These are phyloP conservation scores for Pelusios castaneus DNA, from an alignment of 2,113 vertebrate genomes.

Conservation along the genomic window DNA sequence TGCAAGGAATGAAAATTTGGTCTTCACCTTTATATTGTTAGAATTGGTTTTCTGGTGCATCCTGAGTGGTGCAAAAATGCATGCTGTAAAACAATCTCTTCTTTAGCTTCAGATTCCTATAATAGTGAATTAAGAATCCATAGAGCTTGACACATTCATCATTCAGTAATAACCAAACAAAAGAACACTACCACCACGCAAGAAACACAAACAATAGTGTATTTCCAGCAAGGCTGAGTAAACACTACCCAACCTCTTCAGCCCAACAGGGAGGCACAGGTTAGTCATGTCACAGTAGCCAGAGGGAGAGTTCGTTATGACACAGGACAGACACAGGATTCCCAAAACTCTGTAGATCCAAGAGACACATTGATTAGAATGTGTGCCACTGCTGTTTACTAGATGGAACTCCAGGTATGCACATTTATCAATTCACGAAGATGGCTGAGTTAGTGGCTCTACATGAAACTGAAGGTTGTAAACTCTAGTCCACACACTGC, in stretches of 20 bases:
- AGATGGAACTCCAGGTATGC: not conserved
- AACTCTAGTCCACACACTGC: not conserved
- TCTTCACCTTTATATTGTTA: not conserved
- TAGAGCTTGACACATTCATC: not conserved
- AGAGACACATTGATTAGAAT: not conserved
- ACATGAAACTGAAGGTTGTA: not conserved
- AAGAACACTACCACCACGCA: not conserved
- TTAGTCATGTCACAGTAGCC: not conserved
- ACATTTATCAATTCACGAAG: not conserved
- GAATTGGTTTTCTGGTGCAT: not conserved
- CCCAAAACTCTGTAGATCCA: not conserved
- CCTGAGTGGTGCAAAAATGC: not conserved
- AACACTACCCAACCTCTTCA: not conserved
- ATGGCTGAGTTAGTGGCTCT: not conserved
- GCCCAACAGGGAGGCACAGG: not conserved
- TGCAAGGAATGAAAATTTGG: not conserved
- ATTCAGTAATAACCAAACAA: not conserved
- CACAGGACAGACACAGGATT: not conserved
- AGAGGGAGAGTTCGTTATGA: not conserved
- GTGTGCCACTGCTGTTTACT: not conserved
- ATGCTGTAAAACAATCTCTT: not conserved
- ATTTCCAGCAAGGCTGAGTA: fast-evolving
- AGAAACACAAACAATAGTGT: not conserved
- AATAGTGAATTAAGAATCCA: not conserved
- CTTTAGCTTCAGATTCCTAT: not conserved